Base-by-base conservation (phyloP, 2,888 invertebrate species). In the Athripsodes cinereus region DNA sequence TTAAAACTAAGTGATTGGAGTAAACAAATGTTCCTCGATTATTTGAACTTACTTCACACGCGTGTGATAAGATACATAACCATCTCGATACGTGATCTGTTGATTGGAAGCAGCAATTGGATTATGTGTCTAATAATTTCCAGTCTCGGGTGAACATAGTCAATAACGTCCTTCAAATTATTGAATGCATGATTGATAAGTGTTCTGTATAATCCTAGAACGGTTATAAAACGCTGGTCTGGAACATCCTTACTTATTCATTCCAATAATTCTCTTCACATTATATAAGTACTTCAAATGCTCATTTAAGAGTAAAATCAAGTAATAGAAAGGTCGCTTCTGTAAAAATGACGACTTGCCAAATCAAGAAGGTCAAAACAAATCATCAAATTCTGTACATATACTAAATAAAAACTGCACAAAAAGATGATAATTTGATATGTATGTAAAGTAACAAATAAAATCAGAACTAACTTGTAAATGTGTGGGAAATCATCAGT, bases 401-500 rank as follows among this genome's bases (percentile, higher is more conserved):
- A n/a, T n/a, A 5, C 2, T 48, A 18, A 48, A 6, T 5, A 6
- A 48, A 48, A 19, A 48, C 20, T 20, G 44, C n/a, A 44, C 44
- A 44, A 18, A 40, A 21, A 3, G 3, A 48, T 5, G 8, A 19
- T 48, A 48, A 48, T 19, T 48, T 62, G 71, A 40, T 5, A 47
- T 47, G 3, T 47, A 19, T 6, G 8, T 47, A 47, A 47, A 47
- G 11, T 20, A 47, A 8, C 21, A n/a, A n/a, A n/a, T n/a, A n/a
- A n/a, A n/a, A n/a, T n/a, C 47, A 47, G 52, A 64, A 82, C 87
- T 83, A 84, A 92, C 92, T 90, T 89, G 82, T 90, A 92, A 66
- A 87, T 81, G 53, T 86, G 81, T 13, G 92, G 91, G 70, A 92
- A 86, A 76, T 90, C 90, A 64, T 88, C 88, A 20, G 84, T 81